Percentiles rank a stretch among this genome's conserved stretches.
phyloP scores from a whole-genome alignment of 2,113 vertebrate species.

The Lonchura striata region DNA sequence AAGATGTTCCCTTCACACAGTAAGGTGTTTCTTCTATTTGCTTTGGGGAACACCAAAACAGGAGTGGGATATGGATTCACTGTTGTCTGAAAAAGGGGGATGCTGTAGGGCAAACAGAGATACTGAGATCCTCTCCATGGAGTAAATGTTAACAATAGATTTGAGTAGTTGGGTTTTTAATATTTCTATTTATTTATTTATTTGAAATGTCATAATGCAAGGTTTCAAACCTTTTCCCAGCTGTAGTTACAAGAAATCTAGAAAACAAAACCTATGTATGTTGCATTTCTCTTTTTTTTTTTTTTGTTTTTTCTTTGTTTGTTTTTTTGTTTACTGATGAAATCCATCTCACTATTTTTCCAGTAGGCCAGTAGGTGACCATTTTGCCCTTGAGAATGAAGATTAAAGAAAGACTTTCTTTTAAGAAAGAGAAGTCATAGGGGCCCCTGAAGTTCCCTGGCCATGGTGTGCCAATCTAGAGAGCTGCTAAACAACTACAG shows the following conservation, averaged over 20 bases:
- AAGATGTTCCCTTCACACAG: neutral
- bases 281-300: neutral
- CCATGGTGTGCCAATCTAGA: neutral
- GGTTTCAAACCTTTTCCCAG: neutral
- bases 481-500: neutral
- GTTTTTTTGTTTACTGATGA: neutral
- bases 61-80: neutral
- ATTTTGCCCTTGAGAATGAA: neutral
- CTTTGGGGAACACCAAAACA: neutral
- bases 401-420: neutral
- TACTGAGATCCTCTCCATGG: neutral
- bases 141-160: neutral
- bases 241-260: neutral
- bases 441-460: neutral
- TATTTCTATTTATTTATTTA: neutral
- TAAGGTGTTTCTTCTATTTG: neutral
- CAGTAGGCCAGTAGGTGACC: neutral
- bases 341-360: neutral
- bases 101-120: neutral
- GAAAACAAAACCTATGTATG: neutral
- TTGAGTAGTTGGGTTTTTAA: neutral
- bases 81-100: neutral
- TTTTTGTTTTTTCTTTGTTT: neutral
- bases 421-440: neutral
- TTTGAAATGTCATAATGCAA: neutral